Evolutionary conservation across 1,140 invertebrate genomes (phyloP), one percentile per base, ranked within the genome.

Genomic region (Acromyrmex charruanus): DNA sequence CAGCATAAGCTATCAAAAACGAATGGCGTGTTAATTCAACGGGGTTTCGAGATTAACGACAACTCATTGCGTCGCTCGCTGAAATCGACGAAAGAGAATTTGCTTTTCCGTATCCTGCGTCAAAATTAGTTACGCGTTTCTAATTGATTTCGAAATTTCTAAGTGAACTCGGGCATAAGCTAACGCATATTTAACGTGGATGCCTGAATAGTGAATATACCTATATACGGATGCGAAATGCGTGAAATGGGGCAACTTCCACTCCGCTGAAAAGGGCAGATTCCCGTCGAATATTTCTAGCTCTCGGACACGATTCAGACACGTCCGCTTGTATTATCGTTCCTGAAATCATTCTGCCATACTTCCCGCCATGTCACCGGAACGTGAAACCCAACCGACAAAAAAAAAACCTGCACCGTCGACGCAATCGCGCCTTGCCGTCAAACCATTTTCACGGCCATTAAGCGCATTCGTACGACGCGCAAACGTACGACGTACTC

Each of bases 141-240:
- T 84, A 84, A 84, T 84, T 74, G 69, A 84, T 84, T 75, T 51
- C 14, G 39, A 63, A 74, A 84, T 84, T 75, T 75, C 80, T 68
- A 69, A 51, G 55, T 58, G 31, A 31, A 5, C 16, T 35, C 35
- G 39, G 16, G 25, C 21, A 21, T 21, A 21, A 21, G 21, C 14
- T 25, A 12, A n/a, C 39, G 69, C 39, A 25, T 7, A 58, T 59
- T 72, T 35, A 72, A 39, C 4, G 44, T n/a, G 63, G 9, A 9
- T 39, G 77, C 28, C 35, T 39, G 77, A 18, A 69, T 16, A 6
- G 31, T 6, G 31, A 35, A 35, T 35, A 35, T 6, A 51, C 4
- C 6, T 69, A 31, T 18, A 14, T 18, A 35, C 53, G 35, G 58
- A 31, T 35, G 39, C 53, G 39, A 61, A 61, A 59, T 61, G 25